Percentiles rank a stretch among this genome's conserved stretches.
phyloP scores from a whole-genome alignment of 2,888 invertebrate species.

The Euplexia lucipara region DNA sequence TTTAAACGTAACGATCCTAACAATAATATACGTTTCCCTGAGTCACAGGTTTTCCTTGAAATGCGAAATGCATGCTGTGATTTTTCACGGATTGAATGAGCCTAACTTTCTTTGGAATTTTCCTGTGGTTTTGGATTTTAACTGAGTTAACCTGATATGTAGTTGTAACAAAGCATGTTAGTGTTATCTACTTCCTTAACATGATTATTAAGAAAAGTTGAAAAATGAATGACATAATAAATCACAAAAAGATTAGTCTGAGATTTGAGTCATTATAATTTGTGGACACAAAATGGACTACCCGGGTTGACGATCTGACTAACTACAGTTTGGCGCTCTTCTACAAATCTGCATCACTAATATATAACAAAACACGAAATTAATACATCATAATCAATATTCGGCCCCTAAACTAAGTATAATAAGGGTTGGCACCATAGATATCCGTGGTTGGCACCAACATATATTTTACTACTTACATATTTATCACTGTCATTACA shows the following conservation, averaged over 20 bases:
- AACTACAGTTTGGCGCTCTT: not conserved
- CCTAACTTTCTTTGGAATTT: conserved; percentile 55
- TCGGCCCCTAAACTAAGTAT: not conserved
- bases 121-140: conserved; percentile 13
- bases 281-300: no score
- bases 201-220: no score
- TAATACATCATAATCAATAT: not conserved
- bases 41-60: conserved; percentile 64
- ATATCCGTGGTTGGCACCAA: conserved; percentile 7
- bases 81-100: conserved; percentile 52
- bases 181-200: no score
- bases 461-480: conserved; percentile 37
- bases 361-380: not conserved
- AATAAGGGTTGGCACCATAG: conserved; percentile 6
- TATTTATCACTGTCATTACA: conserved; percentile 64
- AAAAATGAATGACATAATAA: no score
- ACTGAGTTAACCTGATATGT: not conserved
- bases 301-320: no score
- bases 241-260: no score
- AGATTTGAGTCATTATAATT: no score
- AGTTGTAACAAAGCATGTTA: no score
- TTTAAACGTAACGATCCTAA: conserved; percentile 63
- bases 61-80: conserved; percentile 50
- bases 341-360: no score
- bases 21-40: conserved; percentile 62